These are phyloP conservation scores for Seladonia tumulorum DNA, from an alignment of 2,888 invertebrate genomes.

Conservation along the genomic window DNA sequence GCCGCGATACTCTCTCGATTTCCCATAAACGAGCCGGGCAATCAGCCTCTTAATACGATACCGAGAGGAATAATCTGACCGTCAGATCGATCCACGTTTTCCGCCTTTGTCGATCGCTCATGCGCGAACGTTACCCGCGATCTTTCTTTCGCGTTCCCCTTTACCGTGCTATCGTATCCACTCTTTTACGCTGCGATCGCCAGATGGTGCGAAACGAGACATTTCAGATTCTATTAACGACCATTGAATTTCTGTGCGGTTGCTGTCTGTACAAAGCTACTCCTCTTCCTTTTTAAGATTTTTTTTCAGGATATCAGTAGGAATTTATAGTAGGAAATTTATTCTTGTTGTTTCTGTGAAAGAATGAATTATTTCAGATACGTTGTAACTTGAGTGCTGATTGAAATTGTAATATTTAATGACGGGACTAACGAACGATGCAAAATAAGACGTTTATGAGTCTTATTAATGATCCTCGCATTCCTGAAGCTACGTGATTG, in stretches of 20 bases:
- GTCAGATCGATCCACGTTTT: constrained; percentile 42
- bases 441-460: too few species aligned
- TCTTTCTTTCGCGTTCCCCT: constrained; percentile 14
- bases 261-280: too few species aligned
- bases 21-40: constrained; percentile 54
- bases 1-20: constrained; percentile 52
- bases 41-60: constrained; percentile 55
- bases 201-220: not conserved
- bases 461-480: too few species aligned
- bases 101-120: constrained; percentile 21
- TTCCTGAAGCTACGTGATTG: too few species aligned
- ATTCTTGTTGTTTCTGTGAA: too few species aligned
- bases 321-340: too few species aligned
- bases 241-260: not conserved
- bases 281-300: not conserved
- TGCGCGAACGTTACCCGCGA: constrained; percentile 25
- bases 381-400: too few species aligned
- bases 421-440: too few species aligned
- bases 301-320: too few species aligned
- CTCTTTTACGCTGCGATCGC: not conserved
- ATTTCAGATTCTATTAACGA: not conserved
- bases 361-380: too few species aligned
- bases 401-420: too few species aligned
- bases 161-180: not conserved
- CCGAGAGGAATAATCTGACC: constrained; percentile 44